Evolutionary conservation across 2,888 invertebrate genomes (phyloP), one percentile per base, ranked within the genome.

Genomic region (Caenorhabditis becei): DNA sequence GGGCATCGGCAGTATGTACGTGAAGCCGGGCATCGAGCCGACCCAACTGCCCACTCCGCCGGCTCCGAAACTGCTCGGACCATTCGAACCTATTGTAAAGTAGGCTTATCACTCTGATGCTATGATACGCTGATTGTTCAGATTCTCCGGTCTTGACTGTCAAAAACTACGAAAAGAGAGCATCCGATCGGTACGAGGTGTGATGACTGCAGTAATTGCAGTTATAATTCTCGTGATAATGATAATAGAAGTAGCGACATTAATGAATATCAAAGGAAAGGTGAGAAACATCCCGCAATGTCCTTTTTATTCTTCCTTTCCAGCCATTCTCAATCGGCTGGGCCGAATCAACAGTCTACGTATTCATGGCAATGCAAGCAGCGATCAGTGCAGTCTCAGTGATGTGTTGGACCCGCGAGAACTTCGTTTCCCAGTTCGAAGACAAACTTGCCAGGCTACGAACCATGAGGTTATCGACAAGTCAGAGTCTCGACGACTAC

Each of bases 111-210:
- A 49, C 20, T 63, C 1, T 10, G 20, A 58, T 4, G 1, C 26
- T 2, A 62, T 62, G 7, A 1, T 14, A 41, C n/a, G 44, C 24
- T 49, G 18, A 23, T 26, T 47, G 14, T 35, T 37, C 24, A 80
- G 80, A 71, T 77, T 80, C 54, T 80, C 80, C 14, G 80, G 80
- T 5, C 54, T 80, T 14, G 80, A 80, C 26, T 65, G 80, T 56
- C 65, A 59, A 20, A 65, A 80, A 61, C 35, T 61, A 35, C 70
- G 67, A 62, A 77, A 71, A 58, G 75, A 70, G 10, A 71, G 58
- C 35, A 54, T 80, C 28, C 49, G 54, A 56, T 62, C 80, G 23
- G 47, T 66, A 2, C 28, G 77, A 28, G 80, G 77, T 23, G 32
- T 80, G 1, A 2, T 56, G 1, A 49, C 80, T 10, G 63, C 70